These are phyloP conservation scores for Drosophila stalkeri DNA, from an alignment of 2,888 invertebrate genomes.

Conservation along the genomic window DNA sequence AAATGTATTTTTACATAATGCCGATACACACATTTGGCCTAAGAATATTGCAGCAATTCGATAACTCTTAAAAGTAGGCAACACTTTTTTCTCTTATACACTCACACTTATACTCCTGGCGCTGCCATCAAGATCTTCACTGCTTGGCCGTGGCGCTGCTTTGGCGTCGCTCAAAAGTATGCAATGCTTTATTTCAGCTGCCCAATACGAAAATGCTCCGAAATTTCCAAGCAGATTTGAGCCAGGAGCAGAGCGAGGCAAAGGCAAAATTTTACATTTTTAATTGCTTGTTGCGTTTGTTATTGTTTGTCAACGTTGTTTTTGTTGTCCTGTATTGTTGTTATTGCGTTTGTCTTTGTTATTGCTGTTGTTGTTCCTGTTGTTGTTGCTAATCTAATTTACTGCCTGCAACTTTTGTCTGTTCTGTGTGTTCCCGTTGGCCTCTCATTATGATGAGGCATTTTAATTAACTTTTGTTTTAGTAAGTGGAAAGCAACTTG, in stretches of 20 bases:
- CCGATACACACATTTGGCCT: neutral
- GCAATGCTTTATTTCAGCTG: constrained; percentile 60
- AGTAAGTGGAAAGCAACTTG: constrained; percentile 70
- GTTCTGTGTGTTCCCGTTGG: constrained; percentile 46
- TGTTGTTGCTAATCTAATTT: constrained; percentile 78
- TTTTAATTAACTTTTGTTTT: constrained; percentile 81
- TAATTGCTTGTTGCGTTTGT: constrained; percentile 76
- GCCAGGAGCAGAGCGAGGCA: neutral
- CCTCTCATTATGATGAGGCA: constrained; percentile 76
- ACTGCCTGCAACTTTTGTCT: constrained; percentile 77
- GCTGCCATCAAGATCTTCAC: constrained; percentile 1
- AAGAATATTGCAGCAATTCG: neutral
- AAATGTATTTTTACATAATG: neutral
- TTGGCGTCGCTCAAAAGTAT: constrained; percentile 29
- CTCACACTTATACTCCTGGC: neutral
- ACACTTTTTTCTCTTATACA: neutral
- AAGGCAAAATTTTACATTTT: constrained; percentile 68
- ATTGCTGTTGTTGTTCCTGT: constrained; percentile 53
- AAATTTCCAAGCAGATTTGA: constrained; percentile 13
- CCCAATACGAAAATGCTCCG: constrained; percentile 46
- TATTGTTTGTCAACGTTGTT: constrained; percentile 71
- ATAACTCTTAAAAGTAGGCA: neutral
- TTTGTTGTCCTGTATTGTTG: constrained; percentile 37
- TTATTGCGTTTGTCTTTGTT: constrained; percentile 16
- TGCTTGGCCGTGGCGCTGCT: constrained; percentile 43